A percentile compares a stretch with the other conserved stretches of the same genome.
phyloP scores from a whole-genome alignment of 37 sponge, comb jelly and placozoan genomes.

The Mnemiopsis leidyi region DNA sequence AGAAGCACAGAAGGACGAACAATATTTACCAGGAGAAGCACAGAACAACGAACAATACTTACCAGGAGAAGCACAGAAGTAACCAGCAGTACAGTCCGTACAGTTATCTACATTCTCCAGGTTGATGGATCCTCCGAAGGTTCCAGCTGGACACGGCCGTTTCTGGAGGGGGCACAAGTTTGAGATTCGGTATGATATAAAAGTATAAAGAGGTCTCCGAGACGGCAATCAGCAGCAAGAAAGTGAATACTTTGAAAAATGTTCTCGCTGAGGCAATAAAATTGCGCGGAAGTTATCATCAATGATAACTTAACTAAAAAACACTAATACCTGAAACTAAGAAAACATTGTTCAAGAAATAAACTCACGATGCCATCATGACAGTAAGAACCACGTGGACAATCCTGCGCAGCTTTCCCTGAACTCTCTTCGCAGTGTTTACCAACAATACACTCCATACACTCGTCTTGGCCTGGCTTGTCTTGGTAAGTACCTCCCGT shows the following conservation, averaged over 20 bases:
- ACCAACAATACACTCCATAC: constrained; percentile 38
- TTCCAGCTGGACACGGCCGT: constrained; percentile 12
- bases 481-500: constrained; percentile 16
- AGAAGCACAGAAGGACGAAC: too few species aligned
- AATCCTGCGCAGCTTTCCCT: neutral
- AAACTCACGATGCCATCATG: constrained; percentile 37
- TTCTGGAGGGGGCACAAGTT: neutral
- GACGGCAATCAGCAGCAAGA: too few species aligned
- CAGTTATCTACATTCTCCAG: neutral
- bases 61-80: constrained; percentile 15
- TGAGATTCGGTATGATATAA: neutral
- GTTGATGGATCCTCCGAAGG: neutral
- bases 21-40: too few species aligned
- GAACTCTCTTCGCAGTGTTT: constrained; percentile 16
- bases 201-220: too few species aligned
- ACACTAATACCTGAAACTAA: neutral
- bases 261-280: too few species aligned
- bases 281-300: too few species aligned
- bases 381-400: constrained; percentile 13
- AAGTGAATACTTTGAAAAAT: too few species aligned
- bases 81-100: neutral
- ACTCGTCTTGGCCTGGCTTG: neutral
- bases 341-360: neutral
- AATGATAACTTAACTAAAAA: too few species aligned
- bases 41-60: too few species aligned